A percentile compares a stretch with the other conserved stretches of the same genome.
Conservation (phyloP, 2,888 invertebrate genomes). For the Petrolisthes manimaculis region DNA sequence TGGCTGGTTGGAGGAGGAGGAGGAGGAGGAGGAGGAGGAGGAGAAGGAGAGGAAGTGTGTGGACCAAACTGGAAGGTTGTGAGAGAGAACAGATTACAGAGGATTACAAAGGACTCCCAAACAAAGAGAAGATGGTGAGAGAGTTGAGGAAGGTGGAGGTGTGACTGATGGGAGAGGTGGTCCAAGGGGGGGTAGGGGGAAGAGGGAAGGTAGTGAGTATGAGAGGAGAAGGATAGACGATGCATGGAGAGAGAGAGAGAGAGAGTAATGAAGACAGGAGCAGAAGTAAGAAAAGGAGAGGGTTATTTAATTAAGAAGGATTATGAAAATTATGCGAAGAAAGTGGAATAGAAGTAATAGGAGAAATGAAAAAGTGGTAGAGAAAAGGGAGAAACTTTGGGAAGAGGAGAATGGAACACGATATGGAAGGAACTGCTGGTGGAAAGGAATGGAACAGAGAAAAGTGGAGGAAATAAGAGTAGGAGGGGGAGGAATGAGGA, state of each 20-base stretch:
- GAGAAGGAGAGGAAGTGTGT: background rate
- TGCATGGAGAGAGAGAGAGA: background rate
- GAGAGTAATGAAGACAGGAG: background rate
- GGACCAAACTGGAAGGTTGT: background rate
- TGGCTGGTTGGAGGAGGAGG: background rate
- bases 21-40: background rate
- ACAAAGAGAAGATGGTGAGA: background rate
- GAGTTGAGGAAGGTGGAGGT: background rate
- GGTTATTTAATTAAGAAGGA: too few species aligned
- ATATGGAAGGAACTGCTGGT: background rate
- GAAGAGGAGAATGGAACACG: background rate
- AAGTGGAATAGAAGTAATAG: background rate
- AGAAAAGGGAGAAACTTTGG: background rate
- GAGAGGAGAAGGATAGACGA: background rate
- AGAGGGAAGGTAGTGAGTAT: background rate
- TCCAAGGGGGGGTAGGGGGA: background rate
- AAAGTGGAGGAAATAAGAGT: background rate
- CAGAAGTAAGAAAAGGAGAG: too few species aligned
- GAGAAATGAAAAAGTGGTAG: background rate
- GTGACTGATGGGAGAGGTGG: background rate
- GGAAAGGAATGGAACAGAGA: background rate
- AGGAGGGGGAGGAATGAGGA: background rate
- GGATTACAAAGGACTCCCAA: background rate
- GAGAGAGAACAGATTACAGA: background rate
- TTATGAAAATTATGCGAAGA: too few species aligned